These are phyloP conservation scores for Oryctolagus cuniculus DNA, from an alignment of 2,113 vertebrate genomes.

Conservation along the genomic window DNA sequence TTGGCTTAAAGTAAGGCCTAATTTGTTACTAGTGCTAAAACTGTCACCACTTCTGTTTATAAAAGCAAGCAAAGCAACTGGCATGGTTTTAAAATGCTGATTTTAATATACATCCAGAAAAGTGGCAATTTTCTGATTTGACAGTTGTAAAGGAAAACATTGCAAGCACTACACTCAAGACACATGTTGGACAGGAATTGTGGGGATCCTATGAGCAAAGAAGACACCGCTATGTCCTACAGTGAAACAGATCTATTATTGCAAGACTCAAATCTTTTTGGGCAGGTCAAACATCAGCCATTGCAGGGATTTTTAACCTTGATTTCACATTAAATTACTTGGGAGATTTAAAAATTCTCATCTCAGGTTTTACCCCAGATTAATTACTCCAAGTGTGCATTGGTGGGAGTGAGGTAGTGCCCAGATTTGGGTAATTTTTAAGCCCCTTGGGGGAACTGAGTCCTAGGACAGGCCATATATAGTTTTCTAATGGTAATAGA, in stretches of 20 bases:
- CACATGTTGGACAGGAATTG: background rate
- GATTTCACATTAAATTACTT: conserved; percentile 8
- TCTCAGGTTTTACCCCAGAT: background rate
- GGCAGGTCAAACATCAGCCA: background rate
- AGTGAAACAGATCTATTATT: background rate
- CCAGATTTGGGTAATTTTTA: background rate
- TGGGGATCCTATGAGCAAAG: background rate
- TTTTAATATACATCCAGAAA: conserved; percentile 60
- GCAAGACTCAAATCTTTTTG: background rate
- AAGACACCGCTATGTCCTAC: background rate
- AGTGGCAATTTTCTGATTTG: background rate
- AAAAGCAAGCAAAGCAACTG: conserved; percentile 6
- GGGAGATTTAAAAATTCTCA: background rate
- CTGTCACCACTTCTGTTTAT: conserved; percentile 54
- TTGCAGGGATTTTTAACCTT: background rate
- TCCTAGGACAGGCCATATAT: background rate
- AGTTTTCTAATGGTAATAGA: conserved; percentile 1
- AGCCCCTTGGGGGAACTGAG: background rate
- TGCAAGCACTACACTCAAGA: background rate
- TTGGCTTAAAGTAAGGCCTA: conserved; percentile 80
- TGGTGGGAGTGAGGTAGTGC: background rate
- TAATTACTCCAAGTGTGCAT: background rate
- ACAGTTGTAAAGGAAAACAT: background rate
- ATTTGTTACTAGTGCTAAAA: conserved; percentile 75
- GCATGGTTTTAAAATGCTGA: background rate